Evolutionary conservation across 2,797 vertebrate genomes (phyloP), one percentile per base, ranked within the genome.

Genomic region (Sebastes nivosus): DNA sequence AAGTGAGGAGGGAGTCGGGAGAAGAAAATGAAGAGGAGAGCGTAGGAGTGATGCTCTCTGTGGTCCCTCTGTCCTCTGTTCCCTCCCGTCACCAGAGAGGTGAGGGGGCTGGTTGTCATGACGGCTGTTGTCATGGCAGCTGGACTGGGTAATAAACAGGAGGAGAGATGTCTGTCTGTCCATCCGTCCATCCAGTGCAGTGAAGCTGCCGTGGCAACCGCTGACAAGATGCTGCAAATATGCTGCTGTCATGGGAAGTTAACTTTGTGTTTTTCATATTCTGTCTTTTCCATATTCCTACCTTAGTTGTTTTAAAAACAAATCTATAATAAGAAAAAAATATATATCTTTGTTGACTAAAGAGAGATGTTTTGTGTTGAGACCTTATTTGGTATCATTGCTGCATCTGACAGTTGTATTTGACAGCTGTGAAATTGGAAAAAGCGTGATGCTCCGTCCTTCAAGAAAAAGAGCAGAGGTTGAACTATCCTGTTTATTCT

Each of bases 111-210:
- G 85, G 92, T 94, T 91, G 93, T 91, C 92, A 93, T 94, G 93
- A 82, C 88, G 59, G 80, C 90, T 76, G 94, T 94, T 87, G 92
- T 89, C 93, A 94, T 91, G 92, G 93, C 84, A 93, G 89, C 92
- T 61, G 86, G 75, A 83, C 81, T 29, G 54, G 77, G 68, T 91
- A 84, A 91, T 89, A 92, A 93, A 94, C 94, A 93, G 75, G 32
- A 84, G 73, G 36, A 70, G 85, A 77, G 75, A 85, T 16, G 57
- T 63, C 55, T 36, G 38, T 34, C 70, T 36, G 38, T 36, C 70
- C n/a, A 34, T 68, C 74, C 9, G 30, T 72, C 67, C 70, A 29
- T 81, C 77, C 59, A 32, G 55, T 6, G 63, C 42, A 38, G 60
- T 8, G 32, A 75, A 10, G 67, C 73, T 5, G 29, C 82, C 12